Conservation (phyloP, 2,797 vertebrate species). For the Glyptemys insculpta region DNA sequence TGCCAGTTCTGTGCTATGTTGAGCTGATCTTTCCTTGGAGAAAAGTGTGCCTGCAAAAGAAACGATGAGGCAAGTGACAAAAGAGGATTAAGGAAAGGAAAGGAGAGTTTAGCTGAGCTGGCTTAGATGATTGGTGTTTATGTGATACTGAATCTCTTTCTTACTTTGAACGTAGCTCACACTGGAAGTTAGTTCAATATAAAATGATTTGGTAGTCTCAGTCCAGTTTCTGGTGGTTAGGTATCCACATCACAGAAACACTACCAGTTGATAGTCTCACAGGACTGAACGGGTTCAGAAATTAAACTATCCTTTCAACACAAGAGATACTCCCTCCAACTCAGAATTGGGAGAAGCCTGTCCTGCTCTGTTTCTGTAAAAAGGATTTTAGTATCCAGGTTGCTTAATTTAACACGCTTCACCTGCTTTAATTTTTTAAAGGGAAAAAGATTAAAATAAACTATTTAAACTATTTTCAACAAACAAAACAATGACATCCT, state of each 20-base stretch:
- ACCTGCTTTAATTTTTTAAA: background rate
- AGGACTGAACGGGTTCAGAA: background rate
- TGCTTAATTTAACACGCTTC: background rate
- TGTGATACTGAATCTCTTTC: background rate
- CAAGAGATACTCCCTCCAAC: background rate
- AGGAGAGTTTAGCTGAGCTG: background rate
- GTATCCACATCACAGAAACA: fast-evolving
- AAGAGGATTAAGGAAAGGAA: background rate
- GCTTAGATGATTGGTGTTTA: too few species aligned
- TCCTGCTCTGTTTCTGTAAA: background rate
- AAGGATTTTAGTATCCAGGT: background rate
- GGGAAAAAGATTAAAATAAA: too few species aligned
- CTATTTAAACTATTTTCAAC: too few species aligned
- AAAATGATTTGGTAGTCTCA: background rate
- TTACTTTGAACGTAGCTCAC: background rate
- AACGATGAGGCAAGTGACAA: background rate
- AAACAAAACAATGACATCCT: too few species aligned
- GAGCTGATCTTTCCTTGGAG: background rate
- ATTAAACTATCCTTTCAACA: background rate
- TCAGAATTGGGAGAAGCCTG: background rate
- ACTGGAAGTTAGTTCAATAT: background rate
- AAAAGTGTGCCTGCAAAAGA: background rate
- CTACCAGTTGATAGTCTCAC: background rate
- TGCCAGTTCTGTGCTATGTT: background rate
- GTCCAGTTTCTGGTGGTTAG: background rate